Percentiles rank a stretch among this genome's conserved stretches.
These are phyloP conservation scores for Agrilus biguttatus DNA, from an alignment of 2,888 invertebrate species.

Conservation along the genomic window DNA sequence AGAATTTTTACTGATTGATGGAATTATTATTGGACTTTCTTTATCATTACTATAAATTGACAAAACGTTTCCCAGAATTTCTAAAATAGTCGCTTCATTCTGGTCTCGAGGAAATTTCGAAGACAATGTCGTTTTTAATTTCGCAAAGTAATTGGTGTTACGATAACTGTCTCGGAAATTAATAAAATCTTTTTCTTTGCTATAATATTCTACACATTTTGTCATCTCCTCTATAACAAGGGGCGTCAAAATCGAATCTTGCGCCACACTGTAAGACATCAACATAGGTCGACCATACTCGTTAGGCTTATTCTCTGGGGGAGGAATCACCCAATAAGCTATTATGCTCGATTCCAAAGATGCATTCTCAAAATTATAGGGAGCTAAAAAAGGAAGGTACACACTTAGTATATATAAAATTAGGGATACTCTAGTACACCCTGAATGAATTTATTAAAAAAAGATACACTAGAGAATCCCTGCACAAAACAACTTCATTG, in stretches of 20 bases:
- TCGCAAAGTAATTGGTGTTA: constrained; percentile 67
- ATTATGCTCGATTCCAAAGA: constrained; percentile 71
- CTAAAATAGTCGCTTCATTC: constrained; percentile 58
- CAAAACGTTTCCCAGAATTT: constrained; percentile 58
- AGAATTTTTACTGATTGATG: constrained; percentile 27
- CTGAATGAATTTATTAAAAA: too few species aligned
- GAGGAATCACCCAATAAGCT: constrained; percentile 92
- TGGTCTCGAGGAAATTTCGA: constrained; percentile 73
- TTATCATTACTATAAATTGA: constrained; percentile 42
- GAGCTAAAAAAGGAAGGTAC: constrained; percentile 45
- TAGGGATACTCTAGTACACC: neutral
- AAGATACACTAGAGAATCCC: neutral
- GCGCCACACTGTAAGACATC: constrained; percentile 70
- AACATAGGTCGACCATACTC: constrained; percentile 89
- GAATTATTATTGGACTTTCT: constrained; percentile 44
- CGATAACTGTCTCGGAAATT: constrained; percentile 53
- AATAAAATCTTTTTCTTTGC: constrained; percentile 49
- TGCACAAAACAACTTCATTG: neutral
- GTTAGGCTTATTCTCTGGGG: constrained; percentile 79
- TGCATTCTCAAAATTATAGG: constrained; percentile 66
- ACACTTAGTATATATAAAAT: neutral
- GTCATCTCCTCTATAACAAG: constrained; percentile 77
- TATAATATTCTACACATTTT: constrained; percentile 73
- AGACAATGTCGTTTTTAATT: constrained; percentile 65
- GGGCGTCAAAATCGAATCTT: constrained; percentile 67